Base-by-base conservation (phyloP, 1,140 invertebrate genomes). In the Ceratina australensis region DNA sequence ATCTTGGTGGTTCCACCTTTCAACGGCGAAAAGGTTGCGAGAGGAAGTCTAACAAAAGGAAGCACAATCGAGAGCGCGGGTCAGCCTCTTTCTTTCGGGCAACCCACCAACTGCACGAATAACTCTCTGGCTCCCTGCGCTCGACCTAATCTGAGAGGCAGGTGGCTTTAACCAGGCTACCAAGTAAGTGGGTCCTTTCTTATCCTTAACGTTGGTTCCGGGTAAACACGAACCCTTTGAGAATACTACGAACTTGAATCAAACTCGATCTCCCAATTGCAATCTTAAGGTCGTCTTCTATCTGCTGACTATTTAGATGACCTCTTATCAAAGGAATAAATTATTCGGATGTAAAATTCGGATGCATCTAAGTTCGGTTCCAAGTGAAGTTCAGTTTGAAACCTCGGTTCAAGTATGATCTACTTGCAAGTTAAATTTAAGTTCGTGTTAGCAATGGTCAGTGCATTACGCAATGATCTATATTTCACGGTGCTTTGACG, bases 151-250 rank as follows among this genome's bases (percentile, higher is more conserved):
- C 10, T 12, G 47, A 20, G 67, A 73, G 79, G 81, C 83, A 85
- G 83, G 83, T 85, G 83, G 52, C 50, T 76, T 50, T 42, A 56
- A 72, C 24, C 71, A 72, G 65, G 42, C 65, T 59, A 67, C 79
- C 77, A 79, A 73, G 65, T 83, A 85, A 85, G 83, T 86, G 83
- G 77, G 74, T 84, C 82, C 81, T 71, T 64, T n/a, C 47, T 80
- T 79, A 80, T 80, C 63, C 65, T 64, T 52, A 47, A 28, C 15
- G 24, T 1, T 15, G 24, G 22, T 66, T 52, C 24, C 16, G 10
- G n/a, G 20, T 22, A 22, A 57, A 47, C 20, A 18, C n/a, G 7
- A 69, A 33, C 3, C 52, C 28, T 20, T 56, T 10, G 13, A 18
- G 4, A 18, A 3, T 20, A 57, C 8, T 42, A 18, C 16, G n/a